Evolutionary conservation across 2,888 invertebrate species (phyloP).

Genomic region (Branchellion lobata): DNA sequence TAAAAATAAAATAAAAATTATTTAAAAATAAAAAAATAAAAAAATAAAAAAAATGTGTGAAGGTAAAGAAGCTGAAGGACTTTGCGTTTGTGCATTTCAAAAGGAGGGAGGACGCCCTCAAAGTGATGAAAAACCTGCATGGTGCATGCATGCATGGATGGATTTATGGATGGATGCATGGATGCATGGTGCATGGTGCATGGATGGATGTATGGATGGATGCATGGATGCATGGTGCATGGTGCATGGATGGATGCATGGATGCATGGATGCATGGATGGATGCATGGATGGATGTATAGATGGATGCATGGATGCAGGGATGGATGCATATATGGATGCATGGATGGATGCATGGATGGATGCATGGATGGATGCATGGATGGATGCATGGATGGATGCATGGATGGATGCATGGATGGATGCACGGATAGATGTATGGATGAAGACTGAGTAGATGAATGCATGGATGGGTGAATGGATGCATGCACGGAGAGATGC

Average conservation of each 20-base stretch:
- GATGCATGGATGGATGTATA: background rate
- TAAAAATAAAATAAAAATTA: no score
- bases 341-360: background rate
- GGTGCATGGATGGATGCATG: background rate
- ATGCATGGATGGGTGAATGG: no score
- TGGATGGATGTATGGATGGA: no score
- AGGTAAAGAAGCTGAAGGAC: conserved; percentile 61
- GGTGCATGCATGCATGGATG: conserved; percentile 54
- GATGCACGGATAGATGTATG: background rate
- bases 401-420: background rate
- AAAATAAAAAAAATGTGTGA: no score
- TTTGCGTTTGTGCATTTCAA: conserved; percentile 77
- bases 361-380: background rate
- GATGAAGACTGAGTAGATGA: background rate
- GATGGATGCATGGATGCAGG: background rate
- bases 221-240: no score
- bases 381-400: no score
- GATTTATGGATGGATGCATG: background rate
- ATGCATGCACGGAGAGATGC: no score
- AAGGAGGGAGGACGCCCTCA: conserved; percentile 68
- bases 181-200: no score
- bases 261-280: background rate
- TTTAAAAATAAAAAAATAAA: no score
- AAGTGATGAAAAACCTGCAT: conserved; percentile 59
- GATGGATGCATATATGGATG: no score